Evolutionary conservation across 2,113 vertebrate genomes (phyloP).

Genomic region (Jaculus jaculus): DNA sequence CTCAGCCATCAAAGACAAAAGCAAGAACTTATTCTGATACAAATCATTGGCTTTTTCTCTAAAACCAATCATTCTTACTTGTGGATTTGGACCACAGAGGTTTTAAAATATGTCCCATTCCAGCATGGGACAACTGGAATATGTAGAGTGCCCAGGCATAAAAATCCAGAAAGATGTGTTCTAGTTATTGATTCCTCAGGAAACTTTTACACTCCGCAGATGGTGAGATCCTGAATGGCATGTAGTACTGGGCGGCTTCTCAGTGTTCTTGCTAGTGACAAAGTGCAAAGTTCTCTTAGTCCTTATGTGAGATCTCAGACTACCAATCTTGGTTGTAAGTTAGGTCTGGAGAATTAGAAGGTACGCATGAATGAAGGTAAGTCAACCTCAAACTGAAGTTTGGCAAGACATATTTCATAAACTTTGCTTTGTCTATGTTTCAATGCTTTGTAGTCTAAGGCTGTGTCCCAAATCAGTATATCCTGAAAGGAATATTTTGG

Average conservation of each 20-base stretch:
- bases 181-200: background rate
- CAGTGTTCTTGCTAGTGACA: background rate
- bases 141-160: background rate
- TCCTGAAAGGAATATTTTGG: no score
- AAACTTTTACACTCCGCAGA: fast-evolving
- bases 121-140: fast-evolving
- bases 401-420: slow-evolving; percentile 67
- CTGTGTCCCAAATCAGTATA: slow-evolving; percentile 68
- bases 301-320: background rate
- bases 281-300: background rate
- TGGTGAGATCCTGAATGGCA: fast-evolving
- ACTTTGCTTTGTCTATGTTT: slow-evolving; percentile 73
- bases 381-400: slow-evolving; percentile 63
- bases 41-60: background rate
- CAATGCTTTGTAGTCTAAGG: slow-evolving; percentile 74
- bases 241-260: background rate
- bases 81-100: background rate
- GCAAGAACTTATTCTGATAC: background rate
- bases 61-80: background rate
- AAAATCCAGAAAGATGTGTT: background rate
- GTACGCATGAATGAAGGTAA: background rate
- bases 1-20: background rate
- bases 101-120: slow-evolving; percentile 13
- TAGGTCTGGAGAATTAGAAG: slow-evolving; percentile 45
- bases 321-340: background rate